These are phyloP conservation scores for Tragulus kanchil DNA, from an alignment of 2,113 vertebrate genomes.

Conservation along the genomic window DNA sequence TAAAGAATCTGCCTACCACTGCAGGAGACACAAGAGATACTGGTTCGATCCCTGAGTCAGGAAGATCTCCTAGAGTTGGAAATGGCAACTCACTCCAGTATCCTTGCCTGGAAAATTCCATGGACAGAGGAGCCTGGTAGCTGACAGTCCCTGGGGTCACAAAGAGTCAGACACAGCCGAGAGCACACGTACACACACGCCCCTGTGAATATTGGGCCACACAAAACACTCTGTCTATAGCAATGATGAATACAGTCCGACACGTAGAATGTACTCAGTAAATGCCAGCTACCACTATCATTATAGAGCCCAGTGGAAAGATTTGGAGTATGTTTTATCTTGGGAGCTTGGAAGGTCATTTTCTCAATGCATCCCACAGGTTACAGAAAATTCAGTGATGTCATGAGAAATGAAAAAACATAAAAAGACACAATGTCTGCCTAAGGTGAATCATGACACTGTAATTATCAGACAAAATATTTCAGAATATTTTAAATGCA, in stretches of 20 bases:
- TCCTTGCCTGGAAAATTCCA: neutral
- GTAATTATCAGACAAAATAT: slow-evolving; percentile 3
- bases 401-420: slow-evolving; percentile 6
- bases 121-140: neutral
- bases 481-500: slow-evolving; percentile 38
- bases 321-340: neutral
- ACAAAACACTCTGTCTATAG: neutral
- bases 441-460: neutral
- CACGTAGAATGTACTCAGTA: neutral
- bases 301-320: neutral
- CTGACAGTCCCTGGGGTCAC: neutral
- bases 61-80: neutral
- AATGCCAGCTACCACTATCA: neutral
- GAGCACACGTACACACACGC: neutral
- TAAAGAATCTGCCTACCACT: neutral
- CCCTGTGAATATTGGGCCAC: neutral
- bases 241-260: neutral
- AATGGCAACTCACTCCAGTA: neutral
- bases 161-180: neutral
- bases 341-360: neutral
- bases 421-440: slow-evolving; percentile 10
- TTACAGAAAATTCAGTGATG: neutral
- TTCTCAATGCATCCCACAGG: neutral
- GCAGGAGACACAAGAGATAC: neutral
- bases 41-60: neutral